phyloP scores from a whole-genome alignment of 35 echinoderm and acorn worm species.

The Lytechinus pictus region DNA sequence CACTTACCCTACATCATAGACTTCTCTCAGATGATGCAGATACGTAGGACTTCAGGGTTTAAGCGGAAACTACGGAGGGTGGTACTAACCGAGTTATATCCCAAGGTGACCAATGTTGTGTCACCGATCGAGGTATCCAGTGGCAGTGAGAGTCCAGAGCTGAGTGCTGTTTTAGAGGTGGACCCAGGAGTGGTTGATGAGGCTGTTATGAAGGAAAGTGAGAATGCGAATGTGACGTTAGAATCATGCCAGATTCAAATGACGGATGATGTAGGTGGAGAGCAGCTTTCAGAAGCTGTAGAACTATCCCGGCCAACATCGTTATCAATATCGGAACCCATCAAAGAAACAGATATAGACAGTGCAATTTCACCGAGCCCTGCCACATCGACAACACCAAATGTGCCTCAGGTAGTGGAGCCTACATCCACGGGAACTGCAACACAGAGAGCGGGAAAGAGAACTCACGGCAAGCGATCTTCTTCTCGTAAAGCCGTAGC shows the following conservation, averaged over 20 bases:
- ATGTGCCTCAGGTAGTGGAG: constrained; percentile 32
- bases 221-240: constrained; percentile 13
- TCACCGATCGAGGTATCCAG: neutral
- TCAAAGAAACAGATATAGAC: constrained; percentile 34
- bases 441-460: constrained; percentile 7
- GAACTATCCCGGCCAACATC: constrained; percentile 24
- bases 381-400: constrained; percentile 34
- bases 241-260: constrained; percentile 45
- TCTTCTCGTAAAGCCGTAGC: constrained; percentile 70
- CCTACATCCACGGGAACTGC: constrained; percentile 21
- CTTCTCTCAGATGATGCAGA: constrained; percentile 74
- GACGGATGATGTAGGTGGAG: neutral
- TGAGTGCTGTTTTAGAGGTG: neutral
- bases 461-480: neutral
- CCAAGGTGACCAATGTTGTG: constrained; percentile 6
- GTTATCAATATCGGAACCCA: constrained; percentile 4
- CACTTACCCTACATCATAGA: constrained; percentile 80
- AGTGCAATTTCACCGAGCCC: constrained; percentile 9
- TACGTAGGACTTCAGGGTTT: constrained; percentile 70
- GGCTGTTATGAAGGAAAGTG: neutral
- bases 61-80: constrained; percentile 62
- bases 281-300: neutral
- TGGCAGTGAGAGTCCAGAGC: neutral
- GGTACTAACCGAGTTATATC: constrained; percentile 44
- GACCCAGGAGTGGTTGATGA: neutral